phyloP scores from a whole-genome alignment of 2,113 vertebrate genomes.

The Tretioscincus oriximinensis region DNA sequence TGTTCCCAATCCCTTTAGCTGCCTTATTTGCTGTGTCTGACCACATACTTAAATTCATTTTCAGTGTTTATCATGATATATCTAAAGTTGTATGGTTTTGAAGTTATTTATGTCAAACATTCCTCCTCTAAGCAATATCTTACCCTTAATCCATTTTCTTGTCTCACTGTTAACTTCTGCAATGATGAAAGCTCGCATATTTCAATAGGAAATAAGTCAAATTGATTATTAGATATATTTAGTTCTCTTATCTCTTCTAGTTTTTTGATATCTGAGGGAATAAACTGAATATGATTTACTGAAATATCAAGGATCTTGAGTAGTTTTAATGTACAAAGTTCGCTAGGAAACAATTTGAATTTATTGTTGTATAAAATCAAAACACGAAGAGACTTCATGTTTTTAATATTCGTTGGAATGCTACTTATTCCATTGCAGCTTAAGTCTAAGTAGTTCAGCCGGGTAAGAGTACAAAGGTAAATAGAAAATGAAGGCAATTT shows the following conservation, averaged over 20 bases:
- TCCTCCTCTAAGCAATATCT: constrained; percentile 25
- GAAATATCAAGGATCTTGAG: constrained; percentile 66
- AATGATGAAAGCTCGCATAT: constrained; percentile 58
- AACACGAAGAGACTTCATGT: constrained; percentile 57
- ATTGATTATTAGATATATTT: constrained; percentile 68
- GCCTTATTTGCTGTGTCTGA: too few relatives aligned
- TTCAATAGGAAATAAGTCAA: constrained; percentile 69
- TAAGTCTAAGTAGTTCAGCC: constrained; percentile 62
- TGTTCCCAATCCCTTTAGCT: too few relatives aligned
- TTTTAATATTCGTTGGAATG: constrained; percentile 44
- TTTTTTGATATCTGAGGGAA: constrained; percentile 58
- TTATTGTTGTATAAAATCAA: constrained; percentile 65
- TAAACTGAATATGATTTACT: constrained; percentile 62
- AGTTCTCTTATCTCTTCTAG: constrained; percentile 65
- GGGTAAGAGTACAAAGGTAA: constrained; percentile 57
- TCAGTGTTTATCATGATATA: too few relatives aligned
- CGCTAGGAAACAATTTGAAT: constrained; percentile 62
- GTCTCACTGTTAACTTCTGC: constrained; percentile 59
- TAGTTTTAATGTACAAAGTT: constrained; percentile 63
- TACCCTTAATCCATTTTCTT: constrained; percentile 67
- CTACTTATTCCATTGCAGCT: constrained; percentile 64
- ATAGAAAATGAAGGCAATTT: constrained; percentile 55
- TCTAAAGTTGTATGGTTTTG: too few relatives aligned
- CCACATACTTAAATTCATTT: too few relatives aligned
- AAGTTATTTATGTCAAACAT: background rate